Evolutionary conservation across 2,113 vertebrate genomes (phyloP).

Genomic region (Mesitornis unicolor): DNA sequence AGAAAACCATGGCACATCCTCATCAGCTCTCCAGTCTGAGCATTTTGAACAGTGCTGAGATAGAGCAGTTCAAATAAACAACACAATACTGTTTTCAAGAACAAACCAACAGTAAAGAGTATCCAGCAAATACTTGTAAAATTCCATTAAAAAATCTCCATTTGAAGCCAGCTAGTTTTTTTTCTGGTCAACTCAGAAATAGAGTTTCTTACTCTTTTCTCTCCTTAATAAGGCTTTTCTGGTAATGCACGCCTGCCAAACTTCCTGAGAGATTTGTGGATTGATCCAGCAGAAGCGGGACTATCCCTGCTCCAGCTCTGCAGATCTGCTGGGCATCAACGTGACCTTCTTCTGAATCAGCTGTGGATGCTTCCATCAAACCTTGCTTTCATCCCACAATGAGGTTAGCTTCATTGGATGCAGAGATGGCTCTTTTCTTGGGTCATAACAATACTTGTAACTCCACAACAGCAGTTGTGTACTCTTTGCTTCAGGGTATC

Average conservation of each 20-base stretch:
- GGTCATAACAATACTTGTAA: neutral
- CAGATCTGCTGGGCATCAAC: neutral
- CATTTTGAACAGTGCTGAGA: neutral
- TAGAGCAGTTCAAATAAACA: neutral
- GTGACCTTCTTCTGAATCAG: neutral
- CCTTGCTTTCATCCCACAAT: neutral
- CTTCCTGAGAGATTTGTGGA: neutral
- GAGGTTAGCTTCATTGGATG: neutral
- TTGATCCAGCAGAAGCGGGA: neutral
- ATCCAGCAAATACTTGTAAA: conserved; percentile 25
- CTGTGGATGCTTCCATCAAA: conserved; percentile 11
- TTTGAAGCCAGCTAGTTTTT: conserved; percentile 35
- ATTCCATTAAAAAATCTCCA: conserved; percentile 43
- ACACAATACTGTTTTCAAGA: neutral
- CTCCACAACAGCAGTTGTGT: neutral
- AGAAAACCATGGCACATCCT: neutral
- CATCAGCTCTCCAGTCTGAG: neutral
- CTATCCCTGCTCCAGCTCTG: neutral
- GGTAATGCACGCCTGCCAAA: neutral
- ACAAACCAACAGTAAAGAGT: neutral
- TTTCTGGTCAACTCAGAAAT: conserved; percentile 50
- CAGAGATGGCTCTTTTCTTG: neutral
- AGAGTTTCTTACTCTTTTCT: neutral
- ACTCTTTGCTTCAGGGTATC: neutral
- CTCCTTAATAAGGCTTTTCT: neutral